Conservation (phyloP, 2,113 vertebrate species). For the Paradisaea rubra region DNA sequence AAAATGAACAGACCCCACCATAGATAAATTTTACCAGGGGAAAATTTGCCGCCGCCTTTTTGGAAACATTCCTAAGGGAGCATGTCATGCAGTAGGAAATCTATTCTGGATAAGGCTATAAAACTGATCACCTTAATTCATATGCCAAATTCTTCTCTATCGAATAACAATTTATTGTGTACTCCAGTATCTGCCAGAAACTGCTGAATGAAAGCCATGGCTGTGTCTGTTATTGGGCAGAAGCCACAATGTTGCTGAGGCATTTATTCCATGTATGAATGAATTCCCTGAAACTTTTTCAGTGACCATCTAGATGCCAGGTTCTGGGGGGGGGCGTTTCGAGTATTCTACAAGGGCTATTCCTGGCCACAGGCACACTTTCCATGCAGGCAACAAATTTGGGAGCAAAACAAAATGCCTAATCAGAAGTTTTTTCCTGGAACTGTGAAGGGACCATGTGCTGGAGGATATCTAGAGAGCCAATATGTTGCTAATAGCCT, state of each 20-base stretch:
- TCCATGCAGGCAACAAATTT: not conserved
- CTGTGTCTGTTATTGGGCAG: not conserved
- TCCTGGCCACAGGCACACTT: not conserved
- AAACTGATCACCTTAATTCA: conserved; percentile 59
- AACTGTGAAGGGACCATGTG: not conserved
- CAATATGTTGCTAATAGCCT: not conserved
- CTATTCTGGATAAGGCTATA: conserved; percentile 45
- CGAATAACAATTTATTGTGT: conserved; percentile 43
- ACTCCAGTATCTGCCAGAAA: conserved; percentile 31
- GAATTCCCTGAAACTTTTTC: not conserved
- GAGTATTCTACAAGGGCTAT: not conserved
- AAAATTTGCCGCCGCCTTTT: conserved; percentile 16
- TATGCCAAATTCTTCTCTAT: conserved; percentile 56
- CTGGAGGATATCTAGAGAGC: not conserved
- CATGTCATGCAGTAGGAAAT: conserved; percentile 56
- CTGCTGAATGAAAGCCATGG: conserved; percentile 47
- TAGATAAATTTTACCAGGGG: conserved; percentile 15
- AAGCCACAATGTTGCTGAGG: not conserved
- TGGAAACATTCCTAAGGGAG: conserved; percentile 56
- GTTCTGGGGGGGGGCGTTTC: not conserved
- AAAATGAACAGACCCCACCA: not conserved
- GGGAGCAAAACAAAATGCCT: not conserved
- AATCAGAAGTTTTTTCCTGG: not conserved
- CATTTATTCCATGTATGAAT: not conserved
- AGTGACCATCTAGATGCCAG: not conserved